Conservation (phyloP, 2,797 vertebrate genomes). For the Myoxocephalus aenaeus region DNA sequence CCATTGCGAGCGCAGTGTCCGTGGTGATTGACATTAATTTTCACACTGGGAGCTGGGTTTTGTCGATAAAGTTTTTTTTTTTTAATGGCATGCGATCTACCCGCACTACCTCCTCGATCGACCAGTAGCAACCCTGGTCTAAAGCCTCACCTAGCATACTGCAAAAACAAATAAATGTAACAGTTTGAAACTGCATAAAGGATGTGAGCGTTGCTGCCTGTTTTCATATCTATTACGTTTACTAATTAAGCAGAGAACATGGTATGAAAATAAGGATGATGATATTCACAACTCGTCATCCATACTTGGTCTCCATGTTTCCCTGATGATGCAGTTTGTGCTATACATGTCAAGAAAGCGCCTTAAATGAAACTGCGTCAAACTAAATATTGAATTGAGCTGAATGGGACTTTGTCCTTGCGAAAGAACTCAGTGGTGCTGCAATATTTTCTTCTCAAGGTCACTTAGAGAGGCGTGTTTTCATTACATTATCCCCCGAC, state of each 20-base stretch:
- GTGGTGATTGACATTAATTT: too few species aligned
- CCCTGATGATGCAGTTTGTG: background rate
- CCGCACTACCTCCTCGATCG: too few species aligned
- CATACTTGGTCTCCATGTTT: background rate
- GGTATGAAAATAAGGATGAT: background rate
- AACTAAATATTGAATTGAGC: constrained; percentile 35
- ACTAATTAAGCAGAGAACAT: background rate
- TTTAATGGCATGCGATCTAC: too few species aligned
- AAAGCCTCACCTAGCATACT: too few species aligned
- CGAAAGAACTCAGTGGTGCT: constrained; percentile 41
- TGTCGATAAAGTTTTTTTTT: too few species aligned
- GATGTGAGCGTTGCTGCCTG: background rate
- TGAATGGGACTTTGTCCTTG: constrained; percentile 49
- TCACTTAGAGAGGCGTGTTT: constrained; percentile 46
- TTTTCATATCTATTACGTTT: background rate
- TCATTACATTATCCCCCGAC: constrained; percentile 40
- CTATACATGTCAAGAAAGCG: constrained; percentile 18
- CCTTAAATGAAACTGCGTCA: constrained; percentile 27
- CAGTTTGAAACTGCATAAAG: too few species aligned
- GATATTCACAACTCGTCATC: background rate
- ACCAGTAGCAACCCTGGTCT: too few species aligned
- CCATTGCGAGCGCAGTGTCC: too few species aligned
- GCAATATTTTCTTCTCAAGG: constrained; percentile 67
- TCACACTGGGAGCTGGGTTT: too few species aligned
- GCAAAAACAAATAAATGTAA: too few species aligned